Percentiles rank a stretch among this genome's conserved stretches.
These are phyloP conservation scores for Archaeoteleia sp. DNA, from an alignment of 2,888 invertebrate species.

Conservation along the genomic window DNA sequence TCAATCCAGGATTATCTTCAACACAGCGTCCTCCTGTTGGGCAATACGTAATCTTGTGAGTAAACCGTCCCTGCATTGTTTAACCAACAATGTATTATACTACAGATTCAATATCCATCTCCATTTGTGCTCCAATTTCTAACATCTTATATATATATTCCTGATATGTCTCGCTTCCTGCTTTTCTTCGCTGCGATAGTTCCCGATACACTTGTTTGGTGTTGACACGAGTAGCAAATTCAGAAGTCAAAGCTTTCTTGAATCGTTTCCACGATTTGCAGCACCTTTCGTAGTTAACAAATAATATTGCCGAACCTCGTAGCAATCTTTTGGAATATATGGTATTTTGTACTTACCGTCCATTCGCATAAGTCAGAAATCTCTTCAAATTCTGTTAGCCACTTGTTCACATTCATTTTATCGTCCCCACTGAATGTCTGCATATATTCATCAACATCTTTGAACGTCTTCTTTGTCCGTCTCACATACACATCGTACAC, in stretches of 20 bases:
- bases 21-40: too few relatives aligned
- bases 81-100: too few relatives aligned
- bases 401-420: slow-evolving; percentile 9
- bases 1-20: too few relatives aligned
- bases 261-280: neutral
- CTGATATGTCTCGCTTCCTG: slow-evolving; percentile 8
- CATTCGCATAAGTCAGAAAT: slow-evolving; percentile 16
- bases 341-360: slow-evolving; percentile 12
- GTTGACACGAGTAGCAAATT: slow-evolving; percentile 17
- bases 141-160: too few relatives aligned
- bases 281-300: slow-evolving; percentile 14
- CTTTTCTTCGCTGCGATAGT: slow-evolving; percentile 6
- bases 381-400: slow-evolving; percentile 20
- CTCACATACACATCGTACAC: too few relatives aligned
- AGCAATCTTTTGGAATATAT: slow-evolving; percentile 20
- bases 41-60: too few relatives aligned
- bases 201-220: slow-evolving; percentile 12
- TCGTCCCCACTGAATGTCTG: slow-evolving; percentile 26
- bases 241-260: slow-evolving; percentile 9
- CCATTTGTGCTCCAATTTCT: too few relatives aligned
- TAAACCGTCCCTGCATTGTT: too few relatives aligned
- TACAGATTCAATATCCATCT: too few relatives aligned
- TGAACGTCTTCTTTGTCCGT: too few relatives aligned
- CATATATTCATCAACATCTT: slow-evolving; percentile 28
- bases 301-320: slow-evolving; percentile 17